Evolutionary conservation across 2,797 vertebrate species (phyloP).

Genomic region (Acanthopagrus latus): DNA sequence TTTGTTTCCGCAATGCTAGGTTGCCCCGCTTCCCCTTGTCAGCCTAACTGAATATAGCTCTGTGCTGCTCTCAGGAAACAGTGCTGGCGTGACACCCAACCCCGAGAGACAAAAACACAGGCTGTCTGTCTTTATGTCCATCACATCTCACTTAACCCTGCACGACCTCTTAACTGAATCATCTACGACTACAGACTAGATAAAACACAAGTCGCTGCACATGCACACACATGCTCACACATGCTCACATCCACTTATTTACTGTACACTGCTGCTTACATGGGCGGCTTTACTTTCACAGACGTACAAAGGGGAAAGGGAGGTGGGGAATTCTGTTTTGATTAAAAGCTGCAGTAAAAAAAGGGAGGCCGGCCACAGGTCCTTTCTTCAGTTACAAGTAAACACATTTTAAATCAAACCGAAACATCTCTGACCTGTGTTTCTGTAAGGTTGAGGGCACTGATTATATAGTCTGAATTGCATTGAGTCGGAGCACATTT

Average conservation of each 20-base stretch:
- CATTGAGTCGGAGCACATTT: conserved; percentile 8
- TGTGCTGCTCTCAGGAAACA: conserved; percentile 55
- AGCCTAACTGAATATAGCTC: conserved; percentile 62
- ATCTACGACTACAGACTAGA: conserved; percentile 16
- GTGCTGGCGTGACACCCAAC: conserved; percentile 59
- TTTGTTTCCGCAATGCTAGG: conserved; percentile 54
- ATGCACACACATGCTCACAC: neutral
- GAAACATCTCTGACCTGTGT: conserved; percentile 14
- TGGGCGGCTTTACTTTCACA: neutral
- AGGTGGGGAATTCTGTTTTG: neutral
- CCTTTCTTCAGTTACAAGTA: conserved; percentile 13
- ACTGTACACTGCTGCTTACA: conserved; percentile 4
- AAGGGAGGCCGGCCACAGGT: conserved; percentile 3
- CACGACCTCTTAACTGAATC: conserved; percentile 50
- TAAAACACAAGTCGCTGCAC: conserved; percentile 28
- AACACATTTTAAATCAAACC: conserved; percentile 38
- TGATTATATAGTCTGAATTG: conserved; percentile 11
- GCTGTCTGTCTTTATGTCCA: conserved; percentile 46
- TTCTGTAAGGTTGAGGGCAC: conserved; percentile 19
- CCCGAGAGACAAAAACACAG: conserved; percentile 50
- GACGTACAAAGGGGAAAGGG: conserved; percentile 14
- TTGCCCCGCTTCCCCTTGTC: conserved; percentile 65
- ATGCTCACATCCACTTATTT: conserved; percentile 9
- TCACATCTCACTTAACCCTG: conserved; percentile 64
- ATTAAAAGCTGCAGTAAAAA: conserved; percentile 25